Evolutionary conservation across 2,888 invertebrate genomes (phyloP), one percentile per base, ranked within the genome.

Genomic region (Orchesella flavescens): DNA sequence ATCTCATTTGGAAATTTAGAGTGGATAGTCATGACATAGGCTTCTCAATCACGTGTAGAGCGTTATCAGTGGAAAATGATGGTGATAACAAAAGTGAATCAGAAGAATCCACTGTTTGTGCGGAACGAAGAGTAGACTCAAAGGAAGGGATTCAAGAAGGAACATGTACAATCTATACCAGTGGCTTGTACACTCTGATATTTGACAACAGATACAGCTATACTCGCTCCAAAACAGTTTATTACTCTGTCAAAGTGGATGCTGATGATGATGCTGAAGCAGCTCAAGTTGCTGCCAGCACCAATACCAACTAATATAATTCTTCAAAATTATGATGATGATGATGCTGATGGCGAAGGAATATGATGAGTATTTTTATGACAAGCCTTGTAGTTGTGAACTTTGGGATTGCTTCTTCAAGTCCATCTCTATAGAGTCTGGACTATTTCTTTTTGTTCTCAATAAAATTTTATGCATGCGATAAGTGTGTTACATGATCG

Each of bases 121-220:
- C 73, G 13, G 55, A 34, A 15, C 19, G 23, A 19, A 34, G 76
- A 66, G 24, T 79, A 15, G 76, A 83, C 24, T 75, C 83, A 9
- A 75, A 83, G 23, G 46, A 79, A 13, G 74, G 34, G 1, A 24
- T 72, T 17, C 34, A 72, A n/a, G 68, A 76, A 68, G 83, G 83
- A 10, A 43, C 55, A 9, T 23, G 57, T n/a, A 46, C 21, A 23
- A 66, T 76, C 19, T 24, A 49, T 43, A 53, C 21, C 7, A 24
- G 15, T 53, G 85, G 85, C 53, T 55, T 53, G 10, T 85, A 72
- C 69, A n/a, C n/a, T 15, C n/a, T 85, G 0, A n/a, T 69, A 0
- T 85, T 85, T 78, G 84, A 85, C 55, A 85, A 85, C 34, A 53
- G 46, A 7, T 82, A 76, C 53, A 82, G 82, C 43, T 68, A 68